A percentile compares a stretch with the other conserved stretches of the same genome.
These are phyloP conservation scores for Limanda limanda DNA, from an alignment of 2,113 vertebrate species.

Conservation along the genomic window DNA sequence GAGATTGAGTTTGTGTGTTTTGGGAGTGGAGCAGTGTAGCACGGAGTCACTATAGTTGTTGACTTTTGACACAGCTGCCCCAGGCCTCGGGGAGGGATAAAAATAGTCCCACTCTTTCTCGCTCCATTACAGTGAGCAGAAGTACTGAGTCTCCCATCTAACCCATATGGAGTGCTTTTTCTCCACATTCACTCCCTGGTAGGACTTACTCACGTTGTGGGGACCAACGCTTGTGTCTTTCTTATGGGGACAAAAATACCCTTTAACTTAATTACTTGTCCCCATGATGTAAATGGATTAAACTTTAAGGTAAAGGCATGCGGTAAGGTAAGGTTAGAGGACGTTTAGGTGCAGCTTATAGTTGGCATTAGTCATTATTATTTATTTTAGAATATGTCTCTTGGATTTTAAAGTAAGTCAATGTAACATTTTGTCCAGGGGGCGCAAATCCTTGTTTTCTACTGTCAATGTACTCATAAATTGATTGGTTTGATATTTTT, in stretches of 20 bases:
- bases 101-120: conserved; percentile 72
- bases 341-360: not conserved
- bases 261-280: not conserved
- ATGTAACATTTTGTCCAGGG: not conserved
- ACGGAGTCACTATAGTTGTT: conserved; percentile 73
- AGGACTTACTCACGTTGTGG: not conserved
- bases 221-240: not conserved
- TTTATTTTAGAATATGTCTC: no score
- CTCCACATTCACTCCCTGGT: not conserved
- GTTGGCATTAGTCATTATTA: not conserved
- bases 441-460: not conserved
- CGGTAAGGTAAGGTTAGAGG: not conserved
- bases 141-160: conserved; percentile 42
- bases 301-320: not conserved
- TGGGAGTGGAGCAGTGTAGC: conserved; percentile 52
- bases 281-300: not conserved
- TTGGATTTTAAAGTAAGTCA: not conserved
- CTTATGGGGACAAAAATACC: not conserved
- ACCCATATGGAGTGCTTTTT: conserved; percentile 31
- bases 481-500: not conserved
- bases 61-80: conserved; percentile 81
- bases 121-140: conserved; percentile 55
- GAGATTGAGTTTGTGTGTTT: conserved; percentile 33
- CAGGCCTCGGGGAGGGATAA: conserved; percentile 73
- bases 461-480: no score